Conservation (phyloP, 2,113 vertebrate species). For the Pygoscelis antarcticus region DNA sequence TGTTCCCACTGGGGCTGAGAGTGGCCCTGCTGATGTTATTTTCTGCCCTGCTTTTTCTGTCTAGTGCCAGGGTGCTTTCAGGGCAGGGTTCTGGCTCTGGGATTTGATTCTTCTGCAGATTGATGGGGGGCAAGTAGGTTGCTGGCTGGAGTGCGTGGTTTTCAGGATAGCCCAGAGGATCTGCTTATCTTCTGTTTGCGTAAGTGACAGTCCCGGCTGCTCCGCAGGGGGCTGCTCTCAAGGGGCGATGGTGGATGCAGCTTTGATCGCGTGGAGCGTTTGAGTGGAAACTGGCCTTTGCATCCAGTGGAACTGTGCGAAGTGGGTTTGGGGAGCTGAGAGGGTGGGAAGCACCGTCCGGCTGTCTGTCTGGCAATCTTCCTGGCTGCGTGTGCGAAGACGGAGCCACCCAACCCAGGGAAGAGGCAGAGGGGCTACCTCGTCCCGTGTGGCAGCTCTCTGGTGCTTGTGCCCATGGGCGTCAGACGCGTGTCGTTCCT, state of each 20-base stretch:
- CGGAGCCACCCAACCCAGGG: not conserved
- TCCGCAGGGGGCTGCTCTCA: fast-evolving
- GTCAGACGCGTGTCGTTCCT: not conserved
- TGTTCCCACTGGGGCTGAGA: not conserved
- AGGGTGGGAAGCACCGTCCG: not conserved
- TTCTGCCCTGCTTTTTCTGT: not conserved
- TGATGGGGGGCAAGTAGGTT: not conserved
- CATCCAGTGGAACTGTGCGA: not conserved
- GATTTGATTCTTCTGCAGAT: not conserved
- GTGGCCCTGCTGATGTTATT: fast-evolving
- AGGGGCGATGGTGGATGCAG: not conserved
- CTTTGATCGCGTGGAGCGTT: not conserved
- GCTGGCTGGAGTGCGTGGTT: not conserved
- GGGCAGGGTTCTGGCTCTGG: not conserved
- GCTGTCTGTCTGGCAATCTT: not conserved
- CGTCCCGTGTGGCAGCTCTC: fast-evolving
- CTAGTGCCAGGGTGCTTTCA: not conserved
- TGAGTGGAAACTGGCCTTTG: not conserved
- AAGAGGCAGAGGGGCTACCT: not conserved
- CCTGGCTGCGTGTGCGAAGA: not conserved
- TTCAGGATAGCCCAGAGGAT: not conserved
- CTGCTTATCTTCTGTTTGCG: not conserved
- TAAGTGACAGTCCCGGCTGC: not conserved
- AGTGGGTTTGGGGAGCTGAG: not conserved
- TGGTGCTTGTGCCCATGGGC: not conserved